phyloP scores from a whole-genome alignment of 2,113 vertebrate species.

The Poicephalus meyeri region DNA sequence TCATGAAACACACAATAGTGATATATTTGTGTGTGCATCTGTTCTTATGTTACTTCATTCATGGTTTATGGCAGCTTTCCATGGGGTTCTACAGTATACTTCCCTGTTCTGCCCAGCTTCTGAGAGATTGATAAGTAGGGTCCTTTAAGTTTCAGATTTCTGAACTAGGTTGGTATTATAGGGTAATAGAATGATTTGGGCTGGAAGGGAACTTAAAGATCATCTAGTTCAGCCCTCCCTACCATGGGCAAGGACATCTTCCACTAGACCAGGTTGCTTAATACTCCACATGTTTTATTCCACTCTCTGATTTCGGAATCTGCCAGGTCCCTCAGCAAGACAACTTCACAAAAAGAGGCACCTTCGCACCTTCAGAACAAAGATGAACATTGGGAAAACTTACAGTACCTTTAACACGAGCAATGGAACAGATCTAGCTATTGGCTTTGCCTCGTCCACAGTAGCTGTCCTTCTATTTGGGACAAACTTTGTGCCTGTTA shows the following conservation, averaged over 20 bases:
- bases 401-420: not conserved
- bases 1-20: not conserved
- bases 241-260: not conserved
- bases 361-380: not conserved
- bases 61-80: not conserved
- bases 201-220: not conserved
- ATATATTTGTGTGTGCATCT: not conserved
- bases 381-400: not conserved
- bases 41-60: not conserved
- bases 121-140: not conserved
- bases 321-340: not conserved
- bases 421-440: slow-evolving; percentile 68
- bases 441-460: slow-evolving; percentile 78
- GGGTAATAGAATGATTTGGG: not conserved
- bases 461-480: slow-evolving; percentile 82
- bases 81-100: not conserved
- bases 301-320: slow-evolving; percentile 36
- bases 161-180: not conserved
- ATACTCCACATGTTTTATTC: not conserved
- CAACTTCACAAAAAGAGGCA: not conserved
- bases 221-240: not conserved
- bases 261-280: not conserved
- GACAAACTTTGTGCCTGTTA: slow-evolving; percentile 88
- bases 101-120: not conserved
- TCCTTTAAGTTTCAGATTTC: not conserved